Conservation (phyloP, 2,113 vertebrate genomes). For the Perca flavescens region DNA sequence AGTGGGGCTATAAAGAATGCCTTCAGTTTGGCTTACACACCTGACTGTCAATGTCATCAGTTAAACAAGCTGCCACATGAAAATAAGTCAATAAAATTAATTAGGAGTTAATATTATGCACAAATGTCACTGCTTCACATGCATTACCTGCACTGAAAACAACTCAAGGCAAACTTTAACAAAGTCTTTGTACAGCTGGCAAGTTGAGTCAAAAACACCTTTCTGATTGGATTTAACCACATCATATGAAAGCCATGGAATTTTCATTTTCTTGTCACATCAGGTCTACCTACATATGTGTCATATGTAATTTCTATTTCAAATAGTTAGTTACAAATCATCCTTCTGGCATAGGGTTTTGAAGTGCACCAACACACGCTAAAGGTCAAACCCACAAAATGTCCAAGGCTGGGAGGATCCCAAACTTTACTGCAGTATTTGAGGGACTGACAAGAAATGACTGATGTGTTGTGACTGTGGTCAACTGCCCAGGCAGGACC, state of each 20-base stretch:
- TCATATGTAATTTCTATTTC: not conserved
- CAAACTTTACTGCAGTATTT: no score
- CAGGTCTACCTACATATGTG: not conserved
- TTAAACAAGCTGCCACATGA: not conserved
- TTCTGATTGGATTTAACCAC: not conserved
- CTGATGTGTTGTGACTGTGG: not conserved
- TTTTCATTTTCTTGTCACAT: not conserved
- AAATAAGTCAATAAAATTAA: not conserved
- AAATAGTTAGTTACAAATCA: not conserved
- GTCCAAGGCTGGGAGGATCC: not conserved
- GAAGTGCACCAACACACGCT: not conserved
- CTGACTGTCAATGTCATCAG: not conserved
- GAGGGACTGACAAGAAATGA: not conserved
- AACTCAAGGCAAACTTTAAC: not conserved
- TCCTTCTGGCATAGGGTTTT: not conserved
- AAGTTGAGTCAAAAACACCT: no score
- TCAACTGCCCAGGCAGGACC: not conserved
- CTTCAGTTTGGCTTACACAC: not conserved
- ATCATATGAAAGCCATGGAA: not conserved
- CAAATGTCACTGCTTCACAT: not conserved
- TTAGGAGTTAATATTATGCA: not conserved
- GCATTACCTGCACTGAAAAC: not conserved
- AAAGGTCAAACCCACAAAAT: not conserved
- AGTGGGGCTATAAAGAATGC: not conserved
- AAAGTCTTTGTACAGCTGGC: not conserved